Evolutionary conservation across 1,140 invertebrate species (phyloP).

Genomic region (Leptopilina boulardi): DNA sequence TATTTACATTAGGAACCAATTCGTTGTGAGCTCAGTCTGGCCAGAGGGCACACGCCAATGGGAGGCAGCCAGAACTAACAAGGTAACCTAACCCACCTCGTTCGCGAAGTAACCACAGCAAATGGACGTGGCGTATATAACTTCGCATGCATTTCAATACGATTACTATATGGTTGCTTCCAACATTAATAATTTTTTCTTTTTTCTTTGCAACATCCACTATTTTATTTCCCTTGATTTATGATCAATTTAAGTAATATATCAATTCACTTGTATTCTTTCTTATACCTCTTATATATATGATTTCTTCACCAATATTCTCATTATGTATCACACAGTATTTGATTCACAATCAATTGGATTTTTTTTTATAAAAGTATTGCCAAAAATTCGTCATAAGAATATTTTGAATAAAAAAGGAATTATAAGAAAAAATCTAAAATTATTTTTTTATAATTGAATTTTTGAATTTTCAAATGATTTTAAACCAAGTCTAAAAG

Average conservation of each 20-base stretch:
- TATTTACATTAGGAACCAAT: conserved; percentile 67
- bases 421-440: neutral
- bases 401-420: too few relatives aligned
- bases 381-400: too few relatives aligned
- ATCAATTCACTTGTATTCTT: neutral
- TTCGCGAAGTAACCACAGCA: conserved; percentile 37
- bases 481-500: conserved; percentile 5
- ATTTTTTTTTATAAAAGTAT: too few relatives aligned
- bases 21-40: conserved; percentile 48
- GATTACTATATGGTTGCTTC: conserved; percentile 59
- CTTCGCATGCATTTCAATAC: conserved; percentile 63
- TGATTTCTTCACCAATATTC: neutral
- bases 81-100: conserved; percentile 59
- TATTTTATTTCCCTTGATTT: conserved; percentile 14
- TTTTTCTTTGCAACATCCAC: conserved; percentile 23
- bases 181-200: conserved; percentile 5
- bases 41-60: conserved; percentile 59
- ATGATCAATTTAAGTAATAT: conserved; percentile 19
- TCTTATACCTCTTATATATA: too few relatives aligned
- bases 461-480: neutral
- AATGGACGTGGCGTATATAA: conserved; percentile 57
- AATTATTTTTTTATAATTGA: neutral
- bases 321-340: neutral
- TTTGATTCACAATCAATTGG: neutral
- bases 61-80: conserved; percentile 65